Evolutionary conservation across 2,113 vertebrate species (phyloP).

Genomic region (Heterochromis multidens): DNA sequence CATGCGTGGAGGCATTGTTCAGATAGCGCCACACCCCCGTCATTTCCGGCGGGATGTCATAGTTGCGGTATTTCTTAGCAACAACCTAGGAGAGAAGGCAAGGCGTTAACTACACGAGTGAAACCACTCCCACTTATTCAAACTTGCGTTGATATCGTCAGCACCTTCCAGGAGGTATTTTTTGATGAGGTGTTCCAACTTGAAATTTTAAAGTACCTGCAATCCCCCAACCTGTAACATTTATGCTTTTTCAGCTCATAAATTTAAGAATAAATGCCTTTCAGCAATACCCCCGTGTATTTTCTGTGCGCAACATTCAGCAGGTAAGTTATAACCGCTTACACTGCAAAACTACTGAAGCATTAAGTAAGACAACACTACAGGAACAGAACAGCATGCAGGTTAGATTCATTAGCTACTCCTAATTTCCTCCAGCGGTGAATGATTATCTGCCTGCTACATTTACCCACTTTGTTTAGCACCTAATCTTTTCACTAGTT

Average conservation of each 20-base stretch:
- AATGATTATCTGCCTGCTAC: not conserved
- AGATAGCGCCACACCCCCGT: slow-evolving; percentile 90
- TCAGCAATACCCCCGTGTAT: not conserved
- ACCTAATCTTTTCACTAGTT: not conserved
- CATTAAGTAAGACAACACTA: not conserved
- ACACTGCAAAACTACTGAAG: not conserved
- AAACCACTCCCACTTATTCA: not conserved
- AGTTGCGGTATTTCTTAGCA: slow-evolving; percentile 93
- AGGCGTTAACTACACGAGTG: too few species aligned
- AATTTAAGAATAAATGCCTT: fast-evolving
- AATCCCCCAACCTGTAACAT: not conserved
- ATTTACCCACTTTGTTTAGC: not conserved
- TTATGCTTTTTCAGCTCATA: fast-evolving
- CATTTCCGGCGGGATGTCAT: slow-evolving; percentile 88
- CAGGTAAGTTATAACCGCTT: not conserved
- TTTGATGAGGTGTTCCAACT: not conserved
- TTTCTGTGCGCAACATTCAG: fast-evolving
- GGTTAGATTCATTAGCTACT: not conserved
- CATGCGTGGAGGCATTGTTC: slow-evolving; percentile 84
- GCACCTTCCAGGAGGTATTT: not conserved
- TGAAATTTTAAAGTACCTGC: not conserved
- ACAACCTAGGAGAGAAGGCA: slow-evolving; percentile 80
- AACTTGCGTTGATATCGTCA: not conserved
- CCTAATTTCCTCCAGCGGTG: not conserved
- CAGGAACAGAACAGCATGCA: not conserved